These are phyloP conservation scores for Arenicola marina DNA, from an alignment of 2,888 invertebrate genomes.

Conservation along the genomic window DNA sequence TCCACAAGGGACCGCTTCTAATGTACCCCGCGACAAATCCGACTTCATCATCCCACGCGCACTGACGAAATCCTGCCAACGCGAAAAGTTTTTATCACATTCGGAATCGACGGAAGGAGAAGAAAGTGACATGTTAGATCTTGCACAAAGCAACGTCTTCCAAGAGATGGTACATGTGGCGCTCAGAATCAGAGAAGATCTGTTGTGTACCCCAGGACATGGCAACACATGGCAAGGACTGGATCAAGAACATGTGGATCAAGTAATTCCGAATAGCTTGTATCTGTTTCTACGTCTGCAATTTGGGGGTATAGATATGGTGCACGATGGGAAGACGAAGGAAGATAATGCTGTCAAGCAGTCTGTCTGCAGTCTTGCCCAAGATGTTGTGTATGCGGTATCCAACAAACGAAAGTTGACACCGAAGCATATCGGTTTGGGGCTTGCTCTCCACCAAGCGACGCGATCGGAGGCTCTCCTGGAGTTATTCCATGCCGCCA, in stretches of 20 bases:
- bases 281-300: not conserved
- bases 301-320: not conserved
- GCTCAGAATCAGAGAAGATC: not conserved
- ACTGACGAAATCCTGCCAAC: too few relatives aligned
- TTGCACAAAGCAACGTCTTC: conserved; percentile 1
- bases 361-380: not conserved
- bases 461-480: not conserved
- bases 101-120: too few relatives aligned
- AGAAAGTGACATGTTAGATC: too few relatives aligned
- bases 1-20: too few relatives aligned
- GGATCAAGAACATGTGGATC: conserved; percentile 1
- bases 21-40: too few relatives aligned
- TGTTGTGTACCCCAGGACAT: not conserved
- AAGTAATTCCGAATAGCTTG: not conserved
- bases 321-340: not conserved
- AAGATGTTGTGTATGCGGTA: not conserved
- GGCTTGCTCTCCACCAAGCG: conserved; percentile 5
- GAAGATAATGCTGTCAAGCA: not conserved
- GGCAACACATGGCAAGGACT: not conserved
- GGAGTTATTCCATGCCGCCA: not conserved
- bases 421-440: conserved; percentile 7
- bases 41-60: too few relatives aligned
- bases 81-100: too few relatives aligned
- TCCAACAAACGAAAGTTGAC: conserved; percentile 7
- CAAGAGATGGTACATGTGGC: conserved; percentile 6